These are phyloP conservation scores for Equus quagga DNA, from an alignment of 2,113 vertebrate species.

Conservation along the genomic window DNA sequence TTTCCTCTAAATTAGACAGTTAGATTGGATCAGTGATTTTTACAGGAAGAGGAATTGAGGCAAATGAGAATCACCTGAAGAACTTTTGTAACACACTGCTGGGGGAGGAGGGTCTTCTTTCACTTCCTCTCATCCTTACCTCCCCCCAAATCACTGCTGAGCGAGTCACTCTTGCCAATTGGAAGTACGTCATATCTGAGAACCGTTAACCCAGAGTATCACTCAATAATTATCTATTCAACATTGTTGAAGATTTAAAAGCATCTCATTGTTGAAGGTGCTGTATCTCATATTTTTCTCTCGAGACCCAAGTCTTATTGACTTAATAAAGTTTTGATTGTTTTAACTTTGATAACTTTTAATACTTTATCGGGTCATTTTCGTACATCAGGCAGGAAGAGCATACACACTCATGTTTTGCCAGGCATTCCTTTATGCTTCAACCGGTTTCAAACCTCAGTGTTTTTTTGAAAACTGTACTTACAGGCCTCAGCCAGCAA, in stretches of 20 bases:
- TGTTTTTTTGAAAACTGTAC: constrained; percentile 35
- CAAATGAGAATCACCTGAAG: not conserved
- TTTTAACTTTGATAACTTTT: not conserved
- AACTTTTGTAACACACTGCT: not conserved
- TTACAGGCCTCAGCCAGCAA: constrained; percentile 52
- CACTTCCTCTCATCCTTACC: not conserved
- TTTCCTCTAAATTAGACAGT: not conserved
- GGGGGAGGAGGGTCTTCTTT: not conserved
- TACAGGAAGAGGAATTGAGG: not conserved
- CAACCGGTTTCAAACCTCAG: constrained; percentile 18
- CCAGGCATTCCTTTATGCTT: not conserved
- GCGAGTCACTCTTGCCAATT: not conserved
- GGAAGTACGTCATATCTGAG: not conserved
- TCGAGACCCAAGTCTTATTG: not conserved
- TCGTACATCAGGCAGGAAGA: not conserved
- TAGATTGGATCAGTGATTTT: not conserved
- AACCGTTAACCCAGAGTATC: not conserved
- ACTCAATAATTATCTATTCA: not conserved
- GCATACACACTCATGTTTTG: not conserved
- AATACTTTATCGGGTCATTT: not conserved
- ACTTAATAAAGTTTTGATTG: constrained; percentile 42
- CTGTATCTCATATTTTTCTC: not conserved
- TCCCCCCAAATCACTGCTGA: rapidly evolving
- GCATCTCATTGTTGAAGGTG: not conserved
- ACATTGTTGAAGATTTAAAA: not conserved